Conservation (phyloP, 2,888 invertebrate species). For the Rhagonycha lutea region DNA sequence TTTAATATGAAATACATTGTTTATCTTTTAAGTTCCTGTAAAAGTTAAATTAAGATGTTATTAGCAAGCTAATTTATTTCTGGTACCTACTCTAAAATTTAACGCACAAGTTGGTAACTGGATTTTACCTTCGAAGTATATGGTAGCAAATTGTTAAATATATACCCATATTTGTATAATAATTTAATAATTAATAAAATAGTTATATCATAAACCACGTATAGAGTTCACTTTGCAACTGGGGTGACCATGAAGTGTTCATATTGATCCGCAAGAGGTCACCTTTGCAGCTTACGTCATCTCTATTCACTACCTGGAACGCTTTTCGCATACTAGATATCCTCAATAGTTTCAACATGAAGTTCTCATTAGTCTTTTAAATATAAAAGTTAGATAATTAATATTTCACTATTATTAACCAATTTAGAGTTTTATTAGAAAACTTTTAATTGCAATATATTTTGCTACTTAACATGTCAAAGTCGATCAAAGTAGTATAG, state of each 20-base stretch:
- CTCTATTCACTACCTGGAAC: slow-evolving; percentile 30
- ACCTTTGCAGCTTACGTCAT: slow-evolving; percentile 34
- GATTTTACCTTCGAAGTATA: background rate
- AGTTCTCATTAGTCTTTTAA: background rate
- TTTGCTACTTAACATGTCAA: background rate
- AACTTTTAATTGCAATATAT: background rate
- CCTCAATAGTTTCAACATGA: background rate
- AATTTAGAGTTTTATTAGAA: background rate
- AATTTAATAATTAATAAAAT: background rate
- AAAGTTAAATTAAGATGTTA: background rate
- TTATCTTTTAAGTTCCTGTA: background rate
- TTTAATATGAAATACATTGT: background rate
- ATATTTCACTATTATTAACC: background rate
- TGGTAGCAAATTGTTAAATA: background rate
- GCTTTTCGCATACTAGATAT: slow-evolving; percentile 6
- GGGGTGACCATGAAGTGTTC: slow-evolving; percentile 21
- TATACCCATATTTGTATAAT: background rate
- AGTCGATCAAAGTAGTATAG: background rate
- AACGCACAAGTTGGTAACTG: background rate
- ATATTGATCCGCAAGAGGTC: slow-evolving; percentile 34
- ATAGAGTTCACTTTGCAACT: slow-evolving; percentile 20
- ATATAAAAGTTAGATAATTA: background rate
- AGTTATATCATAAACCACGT: background rate
- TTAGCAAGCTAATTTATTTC: background rate
- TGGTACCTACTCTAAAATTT: background rate